Evolutionary conservation across 1,140 invertebrate genomes (phyloP), one percentile per base, ranked within the genome.

Genomic region (Drosophila leontia): DNA sequence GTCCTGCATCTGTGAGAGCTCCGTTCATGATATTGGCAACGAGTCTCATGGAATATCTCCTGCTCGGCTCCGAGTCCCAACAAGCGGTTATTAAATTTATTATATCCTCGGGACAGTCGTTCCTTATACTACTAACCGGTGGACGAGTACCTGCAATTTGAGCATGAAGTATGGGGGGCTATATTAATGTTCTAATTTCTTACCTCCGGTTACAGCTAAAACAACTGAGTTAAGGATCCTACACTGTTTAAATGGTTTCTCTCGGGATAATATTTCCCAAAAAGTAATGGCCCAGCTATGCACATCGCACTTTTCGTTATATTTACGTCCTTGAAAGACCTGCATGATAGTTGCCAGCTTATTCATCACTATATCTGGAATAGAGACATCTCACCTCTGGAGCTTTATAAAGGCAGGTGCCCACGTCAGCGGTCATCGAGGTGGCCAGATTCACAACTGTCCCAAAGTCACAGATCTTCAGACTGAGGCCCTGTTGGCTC

Each of bases 401-500:
- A 34, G 98, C 98, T 98, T 99, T 99, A 97, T 98, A 99, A 0
- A 97, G 97, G 15, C 98, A 97, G 91, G 97, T 98, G 12, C 98
- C 98, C 93, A 97, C 96, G 91, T 98, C 98, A 91, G 98, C 98
- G 7, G 98, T 99, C 98, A 99, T 99, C 75, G 97, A 96, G 26
- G 97, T 98, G 76, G 96, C 96, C 83, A 97, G 95, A 94, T 99
- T 97, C 93, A 97, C 98, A 29, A 96, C 96, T 19, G 96, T 97
- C 23, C 97, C 97, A 94, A 99, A 99, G 94, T 99, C 98, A 95
- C 98, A 99, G 64, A 99, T 98, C 94, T 99, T 99, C 39, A 99
- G 93, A 19, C 95, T 95, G 67, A 96, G 95, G 4, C 98, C 97
- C 68, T 96, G 95, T 82, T 96, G 95, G 29, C 98, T 96, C 45